Conservation (phyloP, 2,797 vertebrate species). For the Scolopax rusticola region DNA sequence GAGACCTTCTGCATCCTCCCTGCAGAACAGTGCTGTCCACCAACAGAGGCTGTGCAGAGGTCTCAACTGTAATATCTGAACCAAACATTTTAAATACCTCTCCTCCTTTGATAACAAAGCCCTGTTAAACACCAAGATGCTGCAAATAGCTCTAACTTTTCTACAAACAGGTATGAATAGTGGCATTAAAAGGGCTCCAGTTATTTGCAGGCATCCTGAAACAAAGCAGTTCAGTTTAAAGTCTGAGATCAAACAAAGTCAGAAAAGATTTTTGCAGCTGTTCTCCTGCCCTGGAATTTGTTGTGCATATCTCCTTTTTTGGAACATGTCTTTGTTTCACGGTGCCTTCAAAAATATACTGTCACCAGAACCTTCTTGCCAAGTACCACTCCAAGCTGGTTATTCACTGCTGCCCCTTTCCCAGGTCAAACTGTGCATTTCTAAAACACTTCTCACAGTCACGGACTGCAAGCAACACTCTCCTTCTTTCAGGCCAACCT, state of each 20-base stretch:
- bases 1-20: neutral
- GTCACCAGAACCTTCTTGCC: neutral
- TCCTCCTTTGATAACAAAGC: neutral
- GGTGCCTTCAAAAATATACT: constrained; percentile 7
- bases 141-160: neutral
- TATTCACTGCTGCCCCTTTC: neutral
- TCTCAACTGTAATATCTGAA: neutral
- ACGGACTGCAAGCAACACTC: neutral
- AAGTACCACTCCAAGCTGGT: neutral
- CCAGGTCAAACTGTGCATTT: neutral
- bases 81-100: neutral
- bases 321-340: neutral
- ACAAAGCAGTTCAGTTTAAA: constrained; percentile 12
- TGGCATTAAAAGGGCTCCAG: neutral
- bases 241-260: constrained; percentile 5
- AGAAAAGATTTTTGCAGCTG: constrained; percentile 44
- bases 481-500: neutral
- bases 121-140: fast-evolving
- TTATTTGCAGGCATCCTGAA: constrained; percentile 16
- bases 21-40: neutral
- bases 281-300: constrained; percentile 40
- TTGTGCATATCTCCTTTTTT: constrained; percentile 16
- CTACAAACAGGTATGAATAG: neutral
- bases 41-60: neutral
- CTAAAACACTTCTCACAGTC: neutral